phyloP scores from a whole-genome alignment of 2,113 vertebrate species.

The Notarius quadriscutis region DNA sequence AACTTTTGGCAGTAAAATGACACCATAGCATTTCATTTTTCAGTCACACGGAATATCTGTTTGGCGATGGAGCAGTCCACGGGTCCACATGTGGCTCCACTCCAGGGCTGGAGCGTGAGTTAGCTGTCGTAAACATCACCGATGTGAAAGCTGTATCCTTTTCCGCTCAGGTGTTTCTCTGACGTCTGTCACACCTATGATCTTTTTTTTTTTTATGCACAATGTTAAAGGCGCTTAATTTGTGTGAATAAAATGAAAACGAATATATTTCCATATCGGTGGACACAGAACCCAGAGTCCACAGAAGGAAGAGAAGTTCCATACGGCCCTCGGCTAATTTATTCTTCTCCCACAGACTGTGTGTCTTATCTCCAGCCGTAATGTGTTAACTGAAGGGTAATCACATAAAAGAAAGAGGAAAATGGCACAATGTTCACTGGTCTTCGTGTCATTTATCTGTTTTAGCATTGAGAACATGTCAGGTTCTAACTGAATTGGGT shows the following conservation, averaged over 20 bases:
- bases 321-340: background rate
- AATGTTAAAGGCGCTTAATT: background rate
- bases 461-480: slow-evolving; percentile 70
- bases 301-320: background rate
- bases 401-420: slow-evolving; percentile 61
- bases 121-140: slow-evolving; percentile 1
- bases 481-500: slow-evolving; percentile 69
- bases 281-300: background rate
- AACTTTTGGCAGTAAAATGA: background rate
- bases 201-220: background rate
- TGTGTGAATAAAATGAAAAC: background rate
- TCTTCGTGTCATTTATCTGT: slow-evolving; percentile 66
- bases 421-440: slow-evolving; percentile 59
- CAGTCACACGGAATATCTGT: background rate
- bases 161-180: background rate
- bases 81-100: background rate
- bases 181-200: background rate
- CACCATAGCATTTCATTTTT: background rate
- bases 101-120: background rate
- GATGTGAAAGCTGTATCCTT: slow-evolving; percentile 22
- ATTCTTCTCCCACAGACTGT: slow-evolving; percentile 35
- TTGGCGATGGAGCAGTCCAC: background rate
- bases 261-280: background rate
- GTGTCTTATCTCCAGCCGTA: slow-evolving; percentile 45
- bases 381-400: slow-evolving; percentile 69